Evolutionary conservation across 1,140 invertebrate genomes (phyloP).

Genomic region (Drosophila tsacasi): DNA sequence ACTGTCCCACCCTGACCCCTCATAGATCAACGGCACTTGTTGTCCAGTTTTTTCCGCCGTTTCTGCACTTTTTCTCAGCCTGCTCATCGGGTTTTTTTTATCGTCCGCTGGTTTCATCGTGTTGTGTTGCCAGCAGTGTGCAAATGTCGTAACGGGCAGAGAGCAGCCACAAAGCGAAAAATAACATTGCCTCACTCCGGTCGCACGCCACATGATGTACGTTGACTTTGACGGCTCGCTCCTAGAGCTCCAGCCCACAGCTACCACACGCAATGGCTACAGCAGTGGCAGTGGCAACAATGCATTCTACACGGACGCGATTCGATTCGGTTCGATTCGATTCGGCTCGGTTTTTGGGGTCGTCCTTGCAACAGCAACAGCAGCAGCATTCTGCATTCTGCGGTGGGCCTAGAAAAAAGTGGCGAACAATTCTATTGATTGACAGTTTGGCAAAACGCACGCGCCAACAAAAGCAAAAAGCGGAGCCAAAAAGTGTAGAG

Average conservation of each 20-base stretch:
- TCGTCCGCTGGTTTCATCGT: conserved; percentile 5
- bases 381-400: conserved; percentile 10
- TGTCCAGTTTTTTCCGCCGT: conserved; percentile 42
- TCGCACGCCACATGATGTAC: conserved; percentile 68
- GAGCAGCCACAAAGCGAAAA: conserved; percentile 74
- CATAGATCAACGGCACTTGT: conserved; percentile 73
- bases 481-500: conserved; percentile 56
- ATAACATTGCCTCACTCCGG: conserved; percentile 68
- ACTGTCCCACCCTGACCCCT: conserved; percentile 44
- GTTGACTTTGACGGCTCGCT: conserved; percentile 71
- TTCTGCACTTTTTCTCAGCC: conserved; percentile 29
- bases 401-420: conserved; percentile 52
- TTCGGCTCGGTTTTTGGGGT: conserved; percentile 22
- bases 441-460: conserved; percentile 82
- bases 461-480: conserved; percentile 53
- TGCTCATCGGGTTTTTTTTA: conserved; percentile 13
- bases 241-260: conserved; percentile 22
- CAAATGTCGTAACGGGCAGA: conserved; percentile 68
- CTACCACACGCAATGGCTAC: conserved; percentile 37
- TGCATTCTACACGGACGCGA: conserved; percentile 7
- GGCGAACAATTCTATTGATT: conserved; percentile 80
- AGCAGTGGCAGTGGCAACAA: conserved; percentile 46
- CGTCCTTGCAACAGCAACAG: conserved; percentile 10
- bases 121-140: conserved; percentile 36
- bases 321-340: conserved; percentile 31